Evolutionary conservation across 2,888 invertebrate species (phyloP), one percentile per base, ranked within the genome.

Genomic region (Mechanitis mazaeus): DNA sequence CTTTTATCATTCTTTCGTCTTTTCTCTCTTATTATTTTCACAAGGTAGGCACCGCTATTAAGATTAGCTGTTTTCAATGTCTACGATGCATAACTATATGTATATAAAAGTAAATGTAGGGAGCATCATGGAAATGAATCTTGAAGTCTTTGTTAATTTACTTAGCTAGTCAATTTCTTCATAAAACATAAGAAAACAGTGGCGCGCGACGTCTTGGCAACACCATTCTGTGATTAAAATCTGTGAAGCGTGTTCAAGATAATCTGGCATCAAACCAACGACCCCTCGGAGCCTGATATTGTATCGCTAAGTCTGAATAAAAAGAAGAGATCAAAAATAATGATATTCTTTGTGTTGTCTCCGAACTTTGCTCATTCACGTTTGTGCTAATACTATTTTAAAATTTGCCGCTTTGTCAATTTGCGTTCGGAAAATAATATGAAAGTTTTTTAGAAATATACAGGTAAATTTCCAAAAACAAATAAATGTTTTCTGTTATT

Each of bases 241-340:
- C 84, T 84, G 69, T 75, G 74, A 72, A 84, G 76, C 83, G 80
- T 77, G 77, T 76, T 72, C 75, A 70, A 79, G 78, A 80, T 83
- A 81, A 85, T 84, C 78, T 79, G 84, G 84, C 84, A 79, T 79
- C 77, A 81, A 79, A 85, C 84, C 84, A 85, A 80, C 72, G 69
- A 65, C 67, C 67, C 60, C 61, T 59, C 65, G 60, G 57, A 54
- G 64, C 64, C 64, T 60, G 70, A 67, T 68, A 68, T 66, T 67
- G 67, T 68, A 71, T 72, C 70, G 70, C 70, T 65, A 69, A 68
- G 67, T 70, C 64, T 61, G 66, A 68, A 69, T 69, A 69, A 69
- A 71, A 69, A 66, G 68, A 64, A 68, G 69, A 67, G 64, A 69
- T 68, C 69, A 66, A 67, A 70, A 69, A 68, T 65, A 69, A 69